phyloP scores from a whole-genome alignment of 2,113 vertebrate species.

The Muscicapa adusta region DNA sequence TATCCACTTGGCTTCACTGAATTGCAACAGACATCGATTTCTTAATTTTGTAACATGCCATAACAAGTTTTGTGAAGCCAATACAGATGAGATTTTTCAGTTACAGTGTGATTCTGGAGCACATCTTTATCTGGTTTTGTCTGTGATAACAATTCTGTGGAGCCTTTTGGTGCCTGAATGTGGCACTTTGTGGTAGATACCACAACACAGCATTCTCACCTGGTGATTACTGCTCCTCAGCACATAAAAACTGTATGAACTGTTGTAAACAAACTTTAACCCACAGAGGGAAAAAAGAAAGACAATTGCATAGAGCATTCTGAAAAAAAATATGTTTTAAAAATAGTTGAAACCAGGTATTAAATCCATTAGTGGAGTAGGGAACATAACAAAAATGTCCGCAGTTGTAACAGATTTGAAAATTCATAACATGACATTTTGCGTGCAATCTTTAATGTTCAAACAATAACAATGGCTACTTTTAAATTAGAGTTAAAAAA shows the following conservation, averaged over 20 bases:
- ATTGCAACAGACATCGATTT: neutral
- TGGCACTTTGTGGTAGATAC: neutral
- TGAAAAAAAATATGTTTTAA: neutral
- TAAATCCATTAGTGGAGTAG: neutral
- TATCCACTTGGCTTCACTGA: neutral
- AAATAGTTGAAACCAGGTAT: neutral
- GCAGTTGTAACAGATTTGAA: neutral
- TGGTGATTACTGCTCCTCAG: neutral
- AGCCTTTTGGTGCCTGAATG: neutral
- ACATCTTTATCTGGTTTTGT: neutral
- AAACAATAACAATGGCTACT: neutral
- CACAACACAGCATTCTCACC: neutral
- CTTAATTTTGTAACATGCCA: neutral
- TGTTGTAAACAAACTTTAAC: neutral
- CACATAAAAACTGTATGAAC: neutral
- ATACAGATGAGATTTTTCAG: neutral
- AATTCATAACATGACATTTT: neutral
- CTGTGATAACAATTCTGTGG: neutral
- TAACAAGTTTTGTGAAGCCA: neutral
- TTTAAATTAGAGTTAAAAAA: neutral
- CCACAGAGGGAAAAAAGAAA: neutral
- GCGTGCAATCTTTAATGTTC: conserved; percentile 19
- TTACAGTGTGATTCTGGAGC: neutral
- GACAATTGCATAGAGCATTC: neutral
- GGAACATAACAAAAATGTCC: neutral